These are phyloP conservation scores for Mus caroli DNA, from an alignment of 2,797 vertebrate species.

Conservation along the genomic window DNA sequence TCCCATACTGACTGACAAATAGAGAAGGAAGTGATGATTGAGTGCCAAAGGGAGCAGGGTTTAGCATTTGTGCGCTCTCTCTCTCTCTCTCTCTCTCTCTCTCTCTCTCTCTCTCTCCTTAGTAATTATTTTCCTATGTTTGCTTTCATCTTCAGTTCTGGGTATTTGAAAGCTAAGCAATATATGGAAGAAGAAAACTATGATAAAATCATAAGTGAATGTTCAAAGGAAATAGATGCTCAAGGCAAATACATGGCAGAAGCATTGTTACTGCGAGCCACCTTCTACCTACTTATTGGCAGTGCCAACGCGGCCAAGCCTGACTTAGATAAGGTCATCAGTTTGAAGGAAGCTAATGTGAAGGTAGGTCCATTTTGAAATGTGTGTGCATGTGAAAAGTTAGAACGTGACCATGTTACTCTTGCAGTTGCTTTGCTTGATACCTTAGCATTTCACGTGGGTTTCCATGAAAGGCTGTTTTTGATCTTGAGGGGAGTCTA, in stretches of 20 bases:
- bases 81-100: not conserved
- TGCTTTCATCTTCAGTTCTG: slow-evolving; percentile 91
- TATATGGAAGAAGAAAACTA: slow-evolving; percentile 99
- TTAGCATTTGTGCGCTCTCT: slow-evolving; percentile 20
- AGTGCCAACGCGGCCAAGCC: slow-evolving; percentile 96
- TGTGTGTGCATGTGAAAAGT: not conserved
- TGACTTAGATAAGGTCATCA: slow-evolving; percentile 97
- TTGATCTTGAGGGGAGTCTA: slow-evolving; percentile 40
- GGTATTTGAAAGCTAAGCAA: slow-evolving; percentile 98
- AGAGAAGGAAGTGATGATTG: not conserved
- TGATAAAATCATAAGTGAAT: slow-evolving; percentile 99
- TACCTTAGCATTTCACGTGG: not conserved
- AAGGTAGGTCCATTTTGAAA: slow-evolving; percentile 95
- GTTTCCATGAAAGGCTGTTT: slow-evolving; percentile 33
- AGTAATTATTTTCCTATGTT: slow-evolving; percentile 64
- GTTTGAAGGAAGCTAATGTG: slow-evolving; percentile 96
- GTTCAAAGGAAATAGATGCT: slow-evolving; percentile 98
- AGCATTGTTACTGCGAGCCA: slow-evolving; percentile 96
- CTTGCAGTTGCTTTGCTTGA: not conserved
- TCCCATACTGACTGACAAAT: not conserved
- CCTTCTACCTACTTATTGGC: slow-evolving; percentile 98
- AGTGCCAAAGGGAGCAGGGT: not conserved
- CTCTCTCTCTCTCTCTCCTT: not conserved
- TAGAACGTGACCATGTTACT: not conserved
- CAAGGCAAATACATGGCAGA: slow-evolving; percentile 95